These are phyloP conservation scores for Strongylocentrotus purpuratus DNA, from an alignment of 35 echinoderm and acorn worm genomes.

Conservation along the genomic window DNA sequence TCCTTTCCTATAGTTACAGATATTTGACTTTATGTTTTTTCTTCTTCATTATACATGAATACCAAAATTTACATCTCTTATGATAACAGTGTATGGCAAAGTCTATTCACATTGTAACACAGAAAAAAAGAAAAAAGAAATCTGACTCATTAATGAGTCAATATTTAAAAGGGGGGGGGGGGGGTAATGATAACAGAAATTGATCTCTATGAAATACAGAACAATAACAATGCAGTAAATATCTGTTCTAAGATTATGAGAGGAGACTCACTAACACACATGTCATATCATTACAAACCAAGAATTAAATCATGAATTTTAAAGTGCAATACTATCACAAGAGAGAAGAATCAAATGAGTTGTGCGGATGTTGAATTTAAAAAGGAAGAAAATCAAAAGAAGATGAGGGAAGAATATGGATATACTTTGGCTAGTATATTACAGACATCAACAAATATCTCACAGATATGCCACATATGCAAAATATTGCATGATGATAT, in stretches of 20 bases:
- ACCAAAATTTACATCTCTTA: constrained; percentile 42
- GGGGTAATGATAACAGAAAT: not conserved
- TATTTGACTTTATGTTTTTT: not conserved
- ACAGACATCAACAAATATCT: not conserved
- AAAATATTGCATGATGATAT: not conserved
- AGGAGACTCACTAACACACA: not conserved
- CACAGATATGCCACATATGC: not conserved
- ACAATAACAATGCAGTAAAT: not conserved
- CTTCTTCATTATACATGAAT: not conserved
- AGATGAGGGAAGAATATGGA: constrained; percentile 4
- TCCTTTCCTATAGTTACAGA: constrained; percentile 15
- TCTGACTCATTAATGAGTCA: not conserved
- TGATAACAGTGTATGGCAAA: not conserved
- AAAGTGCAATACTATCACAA: not conserved
- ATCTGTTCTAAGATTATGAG: not conserved
- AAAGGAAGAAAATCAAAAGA: not conserved
- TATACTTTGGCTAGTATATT: constrained; percentile 3
- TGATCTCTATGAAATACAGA: not conserved
- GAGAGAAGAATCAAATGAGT: not conserved
- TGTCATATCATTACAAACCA: not conserved
- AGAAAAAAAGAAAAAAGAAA: not conserved
- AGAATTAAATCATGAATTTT: not conserved
- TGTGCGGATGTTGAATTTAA: not conserved
- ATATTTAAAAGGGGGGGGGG: not conserved
- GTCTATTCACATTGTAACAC: constrained; percentile 10